A percentile compares a stretch with the other conserved stretches of the same genome.
Evolutionary conservation across 2,797 vertebrate species (phyloP).

Genomic region (Botia almorhae): DNA sequence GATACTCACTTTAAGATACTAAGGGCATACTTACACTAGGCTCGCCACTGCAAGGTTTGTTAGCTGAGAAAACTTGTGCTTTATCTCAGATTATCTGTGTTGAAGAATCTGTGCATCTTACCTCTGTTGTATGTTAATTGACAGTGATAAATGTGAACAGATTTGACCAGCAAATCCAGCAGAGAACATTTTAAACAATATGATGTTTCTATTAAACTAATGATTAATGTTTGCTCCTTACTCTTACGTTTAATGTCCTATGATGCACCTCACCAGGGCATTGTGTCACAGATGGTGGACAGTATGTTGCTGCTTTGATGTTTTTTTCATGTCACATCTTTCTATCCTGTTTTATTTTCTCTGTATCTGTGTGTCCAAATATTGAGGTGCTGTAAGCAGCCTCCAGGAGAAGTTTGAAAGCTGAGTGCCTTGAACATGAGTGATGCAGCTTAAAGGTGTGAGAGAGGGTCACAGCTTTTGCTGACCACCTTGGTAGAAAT

Average conservation of each 20-base stretch:
- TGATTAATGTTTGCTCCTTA: conserved; percentile 42
- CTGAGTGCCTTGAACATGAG: conserved; percentile 46
- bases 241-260: conserved; percentile 32
- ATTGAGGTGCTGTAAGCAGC: not conserved
- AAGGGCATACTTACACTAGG: too few relatives aligned
- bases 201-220: conserved; percentile 22
- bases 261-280: conserved; percentile 39
- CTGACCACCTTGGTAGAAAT: not conserved
- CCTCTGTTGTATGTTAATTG: not conserved
- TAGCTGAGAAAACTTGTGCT: not conserved
- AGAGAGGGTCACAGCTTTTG: conserved; percentile 18
- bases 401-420: not conserved
- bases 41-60: too few relatives aligned
- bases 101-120: not conserved
- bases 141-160: conserved; percentile 27
- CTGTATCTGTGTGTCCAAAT: conserved; percentile 24
- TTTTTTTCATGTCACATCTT: conserved; percentile 49
- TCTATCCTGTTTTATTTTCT: conserved; percentile 36
- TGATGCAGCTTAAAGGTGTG: conserved; percentile 49
- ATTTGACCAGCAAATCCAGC: conserved; percentile 20
- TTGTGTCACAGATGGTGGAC: conserved; percentile 56
- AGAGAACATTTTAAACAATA: conserved; percentile 20
- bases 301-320: conserved; percentile 40
- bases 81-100: not conserved
- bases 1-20: too few relatives aligned